Percentiles rank a stretch among this genome's conserved stretches.
Conservation (phyloP, 1,140 invertebrate genomes). For the Diplogasteroides magnus region DNA sequence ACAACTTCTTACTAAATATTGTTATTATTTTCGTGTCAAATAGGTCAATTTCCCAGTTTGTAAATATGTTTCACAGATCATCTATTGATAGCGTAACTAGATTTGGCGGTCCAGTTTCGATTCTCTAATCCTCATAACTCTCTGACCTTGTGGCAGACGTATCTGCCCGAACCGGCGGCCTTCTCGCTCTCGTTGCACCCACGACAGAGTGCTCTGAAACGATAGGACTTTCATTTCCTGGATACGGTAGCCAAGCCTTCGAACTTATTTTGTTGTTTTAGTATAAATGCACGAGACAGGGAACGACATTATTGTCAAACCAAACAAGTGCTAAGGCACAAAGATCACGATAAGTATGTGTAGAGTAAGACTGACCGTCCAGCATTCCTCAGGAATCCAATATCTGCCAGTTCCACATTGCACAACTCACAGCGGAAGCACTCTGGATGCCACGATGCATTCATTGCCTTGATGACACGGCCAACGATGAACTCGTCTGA, state of each 20-base stretch:
- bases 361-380: conserved; percentile 36
- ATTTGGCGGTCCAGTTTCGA: no score
- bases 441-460: conserved; percentile 92
- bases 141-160: conserved; percentile 81
- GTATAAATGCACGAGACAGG: no score
- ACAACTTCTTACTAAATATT: background rate
- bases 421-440: conserved; percentile 96
- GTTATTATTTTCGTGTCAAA: no score
- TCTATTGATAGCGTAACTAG: no score
- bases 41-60: no score
- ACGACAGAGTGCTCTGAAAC: conserved; percentile 80
- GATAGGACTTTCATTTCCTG: no score
- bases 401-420: conserved; percentile 80
- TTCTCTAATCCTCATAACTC: no score
- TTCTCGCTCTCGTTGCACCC: conserved; percentile 93
- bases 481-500: conserved; percentile 59
- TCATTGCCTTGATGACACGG: conserved; percentile 98
- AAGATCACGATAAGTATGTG: no score
- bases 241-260: no score
- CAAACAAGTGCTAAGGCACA: conserved; percentile 8
- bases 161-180: conserved; percentile 86
- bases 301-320: no score
- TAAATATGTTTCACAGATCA: no score
- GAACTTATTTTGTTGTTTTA: no score
- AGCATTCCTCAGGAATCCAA: conserved; percentile 69